phyloP scores from a whole-genome alignment of 2,888 invertebrate species.

The Tuta absoluta region DNA sequence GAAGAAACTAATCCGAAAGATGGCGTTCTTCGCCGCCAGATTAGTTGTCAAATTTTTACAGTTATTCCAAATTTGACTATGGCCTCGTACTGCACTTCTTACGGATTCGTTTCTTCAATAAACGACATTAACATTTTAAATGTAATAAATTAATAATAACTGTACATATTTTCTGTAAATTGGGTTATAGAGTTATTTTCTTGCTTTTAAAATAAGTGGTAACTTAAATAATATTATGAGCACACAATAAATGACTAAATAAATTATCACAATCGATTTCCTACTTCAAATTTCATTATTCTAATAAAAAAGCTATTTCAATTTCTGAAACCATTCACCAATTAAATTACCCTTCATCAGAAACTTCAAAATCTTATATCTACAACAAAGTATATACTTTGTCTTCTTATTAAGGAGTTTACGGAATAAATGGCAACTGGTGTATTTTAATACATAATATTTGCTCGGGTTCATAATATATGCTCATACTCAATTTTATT shows the following conservation, averaged over 20 bases:
- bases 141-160: too few relatives aligned
- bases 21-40: too few relatives aligned
- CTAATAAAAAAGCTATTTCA: background rate
- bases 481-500: too few relatives aligned
- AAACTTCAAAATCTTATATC: background rate
- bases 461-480: too few relatives aligned
- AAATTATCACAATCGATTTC: slow-evolving; percentile 25
- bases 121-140: too few relatives aligned
- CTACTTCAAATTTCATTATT: background rate
- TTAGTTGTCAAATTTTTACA: too few relatives aligned
- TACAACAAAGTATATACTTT: background rate
- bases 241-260: slow-evolving; percentile 10
- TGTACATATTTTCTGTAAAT: too few relatives aligned
- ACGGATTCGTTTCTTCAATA: too few relatives aligned
- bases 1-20: too few relatives aligned
- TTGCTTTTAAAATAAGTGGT: background rate
- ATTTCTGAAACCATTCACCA: slow-evolving; percentile 23
- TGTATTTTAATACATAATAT: background rate
- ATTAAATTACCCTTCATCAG: background rate
- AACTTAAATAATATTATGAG: slow-evolving; percentile 6
- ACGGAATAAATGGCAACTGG: background rate
- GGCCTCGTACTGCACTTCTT: too few relatives aligned
- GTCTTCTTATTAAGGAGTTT: background rate
- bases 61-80: too few relatives aligned
- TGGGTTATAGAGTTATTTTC: background rate